A percentile compares a stretch with the other conserved stretches of the same genome.
phyloP scores from a whole-genome alignment of 2,888 invertebrate species.

The Caenorhabditis doughertyi region DNA sequence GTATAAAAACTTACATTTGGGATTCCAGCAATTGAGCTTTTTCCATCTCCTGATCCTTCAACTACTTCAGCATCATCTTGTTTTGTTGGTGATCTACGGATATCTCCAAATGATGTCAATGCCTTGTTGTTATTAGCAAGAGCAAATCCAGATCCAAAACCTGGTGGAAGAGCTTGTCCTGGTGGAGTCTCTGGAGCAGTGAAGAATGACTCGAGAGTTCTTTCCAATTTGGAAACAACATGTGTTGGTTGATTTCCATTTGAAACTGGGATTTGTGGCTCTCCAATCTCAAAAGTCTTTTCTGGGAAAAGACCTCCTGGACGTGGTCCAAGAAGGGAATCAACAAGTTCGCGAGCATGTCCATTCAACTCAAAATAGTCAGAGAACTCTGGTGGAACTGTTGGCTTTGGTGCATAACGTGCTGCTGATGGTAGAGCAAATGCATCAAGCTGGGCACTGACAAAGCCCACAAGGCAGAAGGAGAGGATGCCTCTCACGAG shows the following conservation, averaged over 20 bases:
- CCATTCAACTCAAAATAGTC: constrained; percentile 82
- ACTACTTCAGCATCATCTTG: constrained; percentile 67
- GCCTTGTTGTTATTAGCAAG: constrained; percentile 78
- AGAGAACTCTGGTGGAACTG: constrained; percentile 81
- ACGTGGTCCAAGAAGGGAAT: constrained; percentile 81
- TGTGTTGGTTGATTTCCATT: constrained; percentile 68
- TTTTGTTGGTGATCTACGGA: constrained; percentile 66
- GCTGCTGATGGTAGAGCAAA: constrained; percentile 74
- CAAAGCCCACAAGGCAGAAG: constrained; percentile 55
- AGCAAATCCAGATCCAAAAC: constrained; percentile 82
- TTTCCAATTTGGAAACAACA: constrained; percentile 75
- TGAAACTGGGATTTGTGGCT: constrained; percentile 49
- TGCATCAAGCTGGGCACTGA: constrained; percentile 71
- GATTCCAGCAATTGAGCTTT: constrained; percentile 82
- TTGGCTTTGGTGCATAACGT: constrained; percentile 81
- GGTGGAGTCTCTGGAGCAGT: constrained; percentile 76
- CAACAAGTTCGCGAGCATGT: constrained; percentile 81
- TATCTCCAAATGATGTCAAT: constrained; percentile 74
- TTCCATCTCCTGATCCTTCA: constrained; percentile 74
- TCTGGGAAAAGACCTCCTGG: constrained; percentile 83
- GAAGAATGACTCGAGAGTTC: constrained; percentile 81
- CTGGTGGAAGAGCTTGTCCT: constrained; percentile 77
- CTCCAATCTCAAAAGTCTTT: constrained; percentile 81
- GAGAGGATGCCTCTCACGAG: constrained; percentile 63
- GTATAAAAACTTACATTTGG: constrained; percentile 79